A percentile compares a stretch with the other conserved stretches of the same genome.
phyloP scores from a whole-genome alignment of 2,797 vertebrate genomes.

The Crypturellus tataupa region DNA sequence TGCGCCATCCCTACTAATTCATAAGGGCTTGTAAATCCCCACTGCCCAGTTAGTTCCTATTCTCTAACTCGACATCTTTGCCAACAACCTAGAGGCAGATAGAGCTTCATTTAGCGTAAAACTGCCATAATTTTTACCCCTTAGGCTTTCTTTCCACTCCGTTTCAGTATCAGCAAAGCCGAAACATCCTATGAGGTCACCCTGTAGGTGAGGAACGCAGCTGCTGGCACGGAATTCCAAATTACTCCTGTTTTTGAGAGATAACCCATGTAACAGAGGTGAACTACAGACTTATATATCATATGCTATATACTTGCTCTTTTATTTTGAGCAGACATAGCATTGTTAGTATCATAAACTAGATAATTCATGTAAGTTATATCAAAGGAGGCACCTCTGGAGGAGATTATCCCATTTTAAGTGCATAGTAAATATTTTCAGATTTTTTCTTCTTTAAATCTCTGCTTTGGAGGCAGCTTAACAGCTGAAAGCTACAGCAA shows the following conservation, averaged over 20 bases:
- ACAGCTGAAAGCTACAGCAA: neutral
- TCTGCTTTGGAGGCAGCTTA: neutral
- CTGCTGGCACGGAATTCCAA: neutral
- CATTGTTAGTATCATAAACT: neutral
- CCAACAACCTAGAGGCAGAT: neutral
- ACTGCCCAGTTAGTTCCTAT: neutral
- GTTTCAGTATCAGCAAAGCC: neutral
- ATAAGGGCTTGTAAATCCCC: rapidly evolving
- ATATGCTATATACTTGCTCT: neutral
- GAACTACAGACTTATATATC: neutral
- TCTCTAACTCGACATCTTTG: neutral
- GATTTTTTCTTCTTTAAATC: neutral
- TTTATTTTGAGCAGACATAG: neutral
- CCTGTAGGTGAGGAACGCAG: neutral
- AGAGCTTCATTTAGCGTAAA: neutral
- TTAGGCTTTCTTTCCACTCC: neutral
- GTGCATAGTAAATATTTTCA: neutral
- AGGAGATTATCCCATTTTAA: neutral
- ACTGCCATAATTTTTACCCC: neutral
- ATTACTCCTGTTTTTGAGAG: neutral
- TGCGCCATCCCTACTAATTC: neutral
- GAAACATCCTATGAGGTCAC: neutral
- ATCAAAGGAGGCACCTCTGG: neutral
- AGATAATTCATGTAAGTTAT: neutral
- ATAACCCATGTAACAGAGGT: neutral